Base-by-base conservation (phyloP, 2,888 invertebrate genomes). In the Neocrepidodera transversa region DNA sequence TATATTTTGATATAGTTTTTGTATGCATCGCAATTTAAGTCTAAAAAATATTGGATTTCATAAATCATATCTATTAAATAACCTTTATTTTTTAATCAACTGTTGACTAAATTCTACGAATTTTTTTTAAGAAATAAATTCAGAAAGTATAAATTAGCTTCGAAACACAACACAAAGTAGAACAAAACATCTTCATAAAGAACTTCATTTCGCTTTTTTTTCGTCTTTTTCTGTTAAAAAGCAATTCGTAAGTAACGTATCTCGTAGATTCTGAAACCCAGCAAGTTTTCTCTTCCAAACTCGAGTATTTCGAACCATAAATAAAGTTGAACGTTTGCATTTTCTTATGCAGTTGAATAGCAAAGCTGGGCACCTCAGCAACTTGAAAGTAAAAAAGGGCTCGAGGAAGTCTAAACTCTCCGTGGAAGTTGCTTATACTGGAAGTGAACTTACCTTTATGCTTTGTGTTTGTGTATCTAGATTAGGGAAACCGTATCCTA, bases 201-300 rank as follows among this genome's bases (percentile, higher is more conserved):
- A 50, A 23, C 36, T 50, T 26, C 26, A 35, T 20, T 36, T 8
- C 5, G 8, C n/a, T n/a, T n/a, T n/a, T 60, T 66, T 68, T 60
- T 64, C 64, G 63, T 6, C 13, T 23, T 69, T 71, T 70, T 70
- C 67, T 58, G 58, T 56, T 54, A 60, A 56, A 63, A 71, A 71
- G 74, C 71, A 73, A 76, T 73, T 73, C 73, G 71, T 73, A 72
- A 73, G 73, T 71, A 69, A 70, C 69, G 68, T 71, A 65, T 66
- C 66, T 69, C 74, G 71, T 74, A 74, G 72, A 73, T 76, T 71
- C 54, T 64, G 49, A 52, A 54, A 62, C 45, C 35, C 54, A 65
- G 66, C 67, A 70, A 72, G 65, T 71, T 74, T 63, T 72, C 70
- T n/a, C 69, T 68, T 68, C 67, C 65, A 67, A 69, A 67, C 69